Base-by-base conservation (phyloP, 2,888 invertebrate species). In the Catocala nupta region DNA sequence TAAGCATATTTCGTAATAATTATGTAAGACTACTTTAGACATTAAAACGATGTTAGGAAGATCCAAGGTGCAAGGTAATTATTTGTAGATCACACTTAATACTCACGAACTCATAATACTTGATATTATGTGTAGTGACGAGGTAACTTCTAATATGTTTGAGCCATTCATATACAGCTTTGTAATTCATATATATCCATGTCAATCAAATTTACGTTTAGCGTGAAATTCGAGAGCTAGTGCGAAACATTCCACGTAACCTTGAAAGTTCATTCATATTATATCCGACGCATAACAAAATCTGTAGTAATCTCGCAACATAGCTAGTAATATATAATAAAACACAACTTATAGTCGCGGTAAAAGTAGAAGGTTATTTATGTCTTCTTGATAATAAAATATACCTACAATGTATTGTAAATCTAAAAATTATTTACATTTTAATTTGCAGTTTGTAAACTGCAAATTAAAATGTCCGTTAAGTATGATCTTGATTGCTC, bases 201-300 rank as follows among this genome's bases (percentile, higher is more conserved):
- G 13, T 45, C 36, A 39, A 7, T 39, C 6, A 7, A 39, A 39
- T 39, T 9, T 10, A 16, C 13, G 9, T 16, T 8, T 47, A 59
- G 55, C 54, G 53, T 55, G 51, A 50, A 62, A 59, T 62, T 50
- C 44, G 55, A 57, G 47, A 65, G 55, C 58, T 43, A 50, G 56
- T 58, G 65, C 47, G 55, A 62, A 70, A 57, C 16, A 54, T 57
- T 54, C 55, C 52, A 63, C 51, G 51, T 59, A 65, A 65, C 63
- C 66, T 73, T 76, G 65, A 68, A 39, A 55, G 47, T 57, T 59
- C 51, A 67, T 63, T 49, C 56, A 74, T 65, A 68, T 60, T 58
- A 59, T n/a, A n/a, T n/a, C n/a, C 5, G 48, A 48, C 48, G 16
- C 13, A 47, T 47, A 10, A 61, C 59, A 59, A 55, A 39, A 69